Evolutionary conservation across 1,140 invertebrate species (phyloP), one percentile per base, ranked within the genome.

Genomic region (Drosophila busckii): DNA sequence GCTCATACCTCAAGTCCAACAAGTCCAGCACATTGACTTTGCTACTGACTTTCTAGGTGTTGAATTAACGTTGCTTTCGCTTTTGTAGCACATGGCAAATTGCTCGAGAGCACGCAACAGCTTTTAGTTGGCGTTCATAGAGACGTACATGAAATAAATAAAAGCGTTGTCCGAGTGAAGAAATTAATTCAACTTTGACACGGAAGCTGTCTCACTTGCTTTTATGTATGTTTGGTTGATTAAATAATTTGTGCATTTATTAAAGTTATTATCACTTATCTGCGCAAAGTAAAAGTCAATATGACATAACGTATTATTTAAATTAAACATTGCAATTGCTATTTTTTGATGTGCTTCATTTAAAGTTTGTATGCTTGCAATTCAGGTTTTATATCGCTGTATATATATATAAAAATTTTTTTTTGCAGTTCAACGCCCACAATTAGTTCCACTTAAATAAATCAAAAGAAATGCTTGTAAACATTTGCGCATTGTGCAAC

Each of bases 371-470:
- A n/a, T 35, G 10, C 29, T 15, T 41, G 19, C 42, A 59, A 25
- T 73, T 62, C 62, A 46, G 67, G 45, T 58, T 56, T 53, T 59
- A 37, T 68, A 50, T 54, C 37, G 13, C 38, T n/a, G n/a, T n/a
- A n/a, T n/a, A n/a, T n/a, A n/a, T n/a, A n/a, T n/a, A n/a, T n/a
- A n/a, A n/a, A n/a, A n/a, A n/a, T 71, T 64, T 65, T 80, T 23
- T 15, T 78, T 66, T 71, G 58, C 73, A 82, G 73, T 80, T 80
- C 73, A 80, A 80, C 73, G 73, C 73, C 73, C 73, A 82, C 73
- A 80, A 80, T 80, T 80, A 80, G 73, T 80, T 80, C 75, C 73
- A 80, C 73, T 82, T 67, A 82, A 80, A 80, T 80, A 80, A 80
- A 82, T 80, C 75, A 82, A 82, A 80, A 80, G 70, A 73, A 64